A percentile compares a stretch with the other conserved stretches of the same genome.
These are phyloP conservation scores for Aldrovandia affinis DNA, from an alignment of 2,797 vertebrate species.

Conservation along the genomic window DNA sequence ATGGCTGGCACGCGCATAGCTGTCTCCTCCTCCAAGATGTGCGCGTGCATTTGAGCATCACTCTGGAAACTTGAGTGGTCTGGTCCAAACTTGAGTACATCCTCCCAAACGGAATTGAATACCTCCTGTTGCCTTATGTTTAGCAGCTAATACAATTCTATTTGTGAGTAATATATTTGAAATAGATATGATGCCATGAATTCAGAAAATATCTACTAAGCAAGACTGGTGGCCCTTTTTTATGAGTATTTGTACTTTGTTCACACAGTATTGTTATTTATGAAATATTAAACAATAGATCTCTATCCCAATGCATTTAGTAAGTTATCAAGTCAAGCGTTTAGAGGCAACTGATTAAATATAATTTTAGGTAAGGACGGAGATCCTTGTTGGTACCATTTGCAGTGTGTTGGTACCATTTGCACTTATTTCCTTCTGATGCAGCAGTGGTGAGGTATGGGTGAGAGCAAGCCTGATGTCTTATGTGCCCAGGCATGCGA, in stretches of 20 bases:
- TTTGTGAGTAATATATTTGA: not conserved
- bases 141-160: not conserved
- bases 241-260: too few species aligned
- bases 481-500: slow-evolving; percentile 35
- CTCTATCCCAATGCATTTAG: not conserved
- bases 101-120: not conserved
- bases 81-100: not conserved
- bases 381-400: not conserved
- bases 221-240: not conserved
- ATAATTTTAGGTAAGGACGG: not conserved
- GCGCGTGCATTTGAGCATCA: slow-evolving; percentile 17
- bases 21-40: slow-evolving; percentile 2
- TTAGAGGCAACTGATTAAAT: not conserved
- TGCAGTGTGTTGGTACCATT: not conserved
- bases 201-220: not conserved
- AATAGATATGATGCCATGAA: not conserved
- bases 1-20: slow-evolving; percentile 7
- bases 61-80: not conserved
- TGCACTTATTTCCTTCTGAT: not conserved
- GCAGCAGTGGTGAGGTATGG: slow-evolving; percentile 29
- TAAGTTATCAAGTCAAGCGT: not conserved
- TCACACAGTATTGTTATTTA: not conserved
- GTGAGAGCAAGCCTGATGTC: slow-evolving; percentile 35
- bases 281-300: not conserved
- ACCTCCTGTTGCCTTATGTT: too few species aligned